Conservation (phyloP, 2,888 invertebrate species). For the Lottia scabra region DNA sequence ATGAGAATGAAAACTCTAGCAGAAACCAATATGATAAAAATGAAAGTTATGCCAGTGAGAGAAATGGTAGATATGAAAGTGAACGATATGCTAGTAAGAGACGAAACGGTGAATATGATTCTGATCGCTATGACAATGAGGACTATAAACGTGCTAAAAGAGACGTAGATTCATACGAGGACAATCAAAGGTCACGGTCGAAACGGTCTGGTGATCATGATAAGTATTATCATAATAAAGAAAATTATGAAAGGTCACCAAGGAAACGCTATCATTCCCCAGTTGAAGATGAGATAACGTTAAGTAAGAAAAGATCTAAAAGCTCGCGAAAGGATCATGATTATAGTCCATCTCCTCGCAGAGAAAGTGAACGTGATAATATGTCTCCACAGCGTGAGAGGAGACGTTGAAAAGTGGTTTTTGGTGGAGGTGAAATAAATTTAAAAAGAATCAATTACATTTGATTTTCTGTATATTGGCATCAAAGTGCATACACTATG, state of each 20-base stretch:
- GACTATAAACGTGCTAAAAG: background rate
- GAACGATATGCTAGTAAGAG: background rate
- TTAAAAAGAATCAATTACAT: too few species aligned
- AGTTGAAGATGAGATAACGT: background rate
- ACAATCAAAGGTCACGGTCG: background rate
- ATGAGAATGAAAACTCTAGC: slow-evolving; percentile 26
- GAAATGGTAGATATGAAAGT: background rate
- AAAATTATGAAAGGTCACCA: background rate
- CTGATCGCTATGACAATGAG: slow-evolving; percentile 1
- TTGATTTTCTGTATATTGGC: too few species aligned
- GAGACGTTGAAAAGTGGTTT: too few species aligned
- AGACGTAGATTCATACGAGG: background rate
- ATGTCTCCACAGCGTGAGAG: too few species aligned
- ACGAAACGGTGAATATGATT: slow-evolving; percentile 8
- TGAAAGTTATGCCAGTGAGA: background rate
- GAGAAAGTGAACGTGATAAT: too few species aligned
- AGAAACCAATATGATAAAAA: slow-evolving; percentile 26
- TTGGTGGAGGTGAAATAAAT: too few species aligned
- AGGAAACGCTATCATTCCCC: background rate
- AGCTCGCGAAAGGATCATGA: background rate
- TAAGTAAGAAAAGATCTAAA: background rate
- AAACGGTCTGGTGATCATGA: background rate
- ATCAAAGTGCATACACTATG: too few species aligned
- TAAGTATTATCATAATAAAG: slow-evolving; percentile 1
- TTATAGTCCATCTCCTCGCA: background rate